Percentiles rank a stretch among this genome's conserved stretches.
These are phyloP conservation scores for Aromia moschata DNA, from an alignment of 2,888 invertebrate species.

Conservation along the genomic window DNA sequence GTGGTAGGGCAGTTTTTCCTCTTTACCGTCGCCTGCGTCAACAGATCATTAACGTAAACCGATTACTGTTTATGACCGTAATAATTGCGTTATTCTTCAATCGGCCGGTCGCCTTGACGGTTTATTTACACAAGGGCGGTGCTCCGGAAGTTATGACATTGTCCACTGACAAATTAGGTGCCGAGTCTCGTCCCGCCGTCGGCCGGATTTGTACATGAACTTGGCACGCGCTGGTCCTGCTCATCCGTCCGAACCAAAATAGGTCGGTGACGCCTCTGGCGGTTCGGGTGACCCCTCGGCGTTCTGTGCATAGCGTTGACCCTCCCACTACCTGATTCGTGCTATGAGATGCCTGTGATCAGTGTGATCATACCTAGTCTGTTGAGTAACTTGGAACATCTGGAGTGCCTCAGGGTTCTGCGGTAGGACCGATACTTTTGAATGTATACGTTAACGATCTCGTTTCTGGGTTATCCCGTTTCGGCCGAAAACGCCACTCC, in stretches of 20 bases:
- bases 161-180: conserved; percentile 44
- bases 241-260: conserved; percentile 27
- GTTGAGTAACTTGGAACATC: too few relatives aligned
- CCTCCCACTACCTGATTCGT: background rate
- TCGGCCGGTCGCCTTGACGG: conserved; percentile 47
- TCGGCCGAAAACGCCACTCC: too few relatives aligned
- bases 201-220: conserved; percentile 33
- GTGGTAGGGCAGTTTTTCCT: too few relatives aligned
- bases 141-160: conserved; percentile 46
- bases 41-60: conserved; percentile 11
- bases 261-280: background rate
- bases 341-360: background rate
- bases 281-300: too few relatives aligned
- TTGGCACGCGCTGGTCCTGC: conserved; percentile 33
- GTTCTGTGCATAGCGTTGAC: too few relatives aligned
- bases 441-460: too few relatives aligned
- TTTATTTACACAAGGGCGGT: conserved; percentile 38
- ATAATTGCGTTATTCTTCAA: conserved; percentile 30
- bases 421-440: too few relatives aligned
- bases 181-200: conserved; percentile 39
- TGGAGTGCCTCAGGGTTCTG: too few relatives aligned
- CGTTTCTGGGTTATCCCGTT: too few relatives aligned
- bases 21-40: conserved; percentile 1
- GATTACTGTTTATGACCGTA: conserved; percentile 21
- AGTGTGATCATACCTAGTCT: background rate